A percentile compares a stretch with the other conserved stretches of the same genome.
phyloP scores from a whole-genome alignment of 2,797 vertebrate species.

The Cirrhinus mrigala region DNA sequence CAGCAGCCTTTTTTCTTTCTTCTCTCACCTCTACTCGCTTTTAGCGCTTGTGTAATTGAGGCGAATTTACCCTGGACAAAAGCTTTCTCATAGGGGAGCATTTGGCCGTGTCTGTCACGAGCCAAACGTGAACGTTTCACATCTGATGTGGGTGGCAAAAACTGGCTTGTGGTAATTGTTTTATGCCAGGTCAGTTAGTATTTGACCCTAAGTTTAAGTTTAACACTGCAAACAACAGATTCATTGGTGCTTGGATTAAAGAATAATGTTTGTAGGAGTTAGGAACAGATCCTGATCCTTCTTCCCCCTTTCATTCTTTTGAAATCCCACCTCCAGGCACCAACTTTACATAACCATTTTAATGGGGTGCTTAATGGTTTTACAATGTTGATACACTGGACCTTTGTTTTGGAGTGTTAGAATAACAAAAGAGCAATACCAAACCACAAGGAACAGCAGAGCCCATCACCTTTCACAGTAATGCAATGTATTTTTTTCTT shows the following conservation, averaged over 20 bases:
- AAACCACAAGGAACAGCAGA: conserved; percentile 11
- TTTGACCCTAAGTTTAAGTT: background rate
- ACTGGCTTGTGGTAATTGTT: background rate
- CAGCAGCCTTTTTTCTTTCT: conserved; percentile 14
- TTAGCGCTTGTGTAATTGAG: conserved; percentile 11
- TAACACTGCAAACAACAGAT: background rate
- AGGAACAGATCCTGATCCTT: background rate
- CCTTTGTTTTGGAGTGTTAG: background rate
- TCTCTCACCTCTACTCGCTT: background rate
- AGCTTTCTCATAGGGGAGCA: background rate
- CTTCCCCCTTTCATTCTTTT: background rate
- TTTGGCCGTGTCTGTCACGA: background rate
- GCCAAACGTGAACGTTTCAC: background rate
- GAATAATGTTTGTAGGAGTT: background rate
- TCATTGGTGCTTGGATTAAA: background rate
- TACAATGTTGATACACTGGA: background rate
- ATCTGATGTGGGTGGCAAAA: conserved; percentile 2
- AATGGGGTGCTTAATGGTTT: conserved; percentile 11
- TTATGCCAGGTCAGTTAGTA: background rate
- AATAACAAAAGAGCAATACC: conserved; percentile 51
- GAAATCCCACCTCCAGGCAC: conserved; percentile 7
- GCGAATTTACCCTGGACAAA: conserved; percentile 15
- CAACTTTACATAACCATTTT: conserved; percentile 13
- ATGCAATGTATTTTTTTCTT: conserved; percentile 68
- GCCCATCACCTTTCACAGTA: conserved; percentile 82